phyloP scores from a whole-genome alignment of 2,888 invertebrate genomes.

The Nephrotoma flavescens region DNA sequence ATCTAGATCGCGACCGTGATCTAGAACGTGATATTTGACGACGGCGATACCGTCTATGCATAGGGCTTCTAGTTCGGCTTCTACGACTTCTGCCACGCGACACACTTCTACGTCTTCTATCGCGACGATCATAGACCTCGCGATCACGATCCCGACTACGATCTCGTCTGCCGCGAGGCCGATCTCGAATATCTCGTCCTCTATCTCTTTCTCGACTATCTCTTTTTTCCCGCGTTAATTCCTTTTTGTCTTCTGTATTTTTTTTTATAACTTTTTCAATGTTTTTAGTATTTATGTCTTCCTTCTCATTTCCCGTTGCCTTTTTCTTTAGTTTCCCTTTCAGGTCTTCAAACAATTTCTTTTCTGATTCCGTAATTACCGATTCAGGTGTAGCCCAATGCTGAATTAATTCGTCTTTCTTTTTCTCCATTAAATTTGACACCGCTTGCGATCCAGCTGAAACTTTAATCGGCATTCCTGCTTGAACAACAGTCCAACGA shows the following conservation, averaged over 20 bases:
- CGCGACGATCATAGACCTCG: conserved; percentile 21
- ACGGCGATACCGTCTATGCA: conserved; percentile 3
- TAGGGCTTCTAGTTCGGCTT: conserved; percentile 14
- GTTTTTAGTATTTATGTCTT: not conserved
- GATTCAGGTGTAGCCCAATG: conserved; percentile 43
- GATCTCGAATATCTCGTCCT: not conserved
- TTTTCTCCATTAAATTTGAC: conserved; percentile 14
- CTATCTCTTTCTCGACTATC: not conserved
- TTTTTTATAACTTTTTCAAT: conserved; percentile 12
- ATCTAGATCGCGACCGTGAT: conserved; percentile 19
- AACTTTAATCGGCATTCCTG: conserved; percentile 17
- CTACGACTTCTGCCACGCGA: conserved; percentile 5
- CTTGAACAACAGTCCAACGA: conserved; percentile 34
- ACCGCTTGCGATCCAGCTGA: conserved; percentile 16
- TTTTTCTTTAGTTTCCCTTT: conserved; percentile 28
- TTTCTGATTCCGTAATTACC: conserved; percentile 39
- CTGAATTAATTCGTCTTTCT: conserved; percentile 38
- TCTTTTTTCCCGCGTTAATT: not conserved
- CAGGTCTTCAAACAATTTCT: conserved; percentile 38
- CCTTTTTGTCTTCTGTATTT: conserved; percentile 12
- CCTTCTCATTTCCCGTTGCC: conserved; percentile 12
- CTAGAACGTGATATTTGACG: conserved; percentile 16
- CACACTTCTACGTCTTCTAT: conserved; percentile 16
- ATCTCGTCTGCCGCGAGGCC: conserved; percentile 21
- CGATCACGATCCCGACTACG: conserved; percentile 24